These are phyloP conservation scores for Lagopus muta DNA, from an alignment of 2,113 vertebrate species.

Conservation along the genomic window DNA sequence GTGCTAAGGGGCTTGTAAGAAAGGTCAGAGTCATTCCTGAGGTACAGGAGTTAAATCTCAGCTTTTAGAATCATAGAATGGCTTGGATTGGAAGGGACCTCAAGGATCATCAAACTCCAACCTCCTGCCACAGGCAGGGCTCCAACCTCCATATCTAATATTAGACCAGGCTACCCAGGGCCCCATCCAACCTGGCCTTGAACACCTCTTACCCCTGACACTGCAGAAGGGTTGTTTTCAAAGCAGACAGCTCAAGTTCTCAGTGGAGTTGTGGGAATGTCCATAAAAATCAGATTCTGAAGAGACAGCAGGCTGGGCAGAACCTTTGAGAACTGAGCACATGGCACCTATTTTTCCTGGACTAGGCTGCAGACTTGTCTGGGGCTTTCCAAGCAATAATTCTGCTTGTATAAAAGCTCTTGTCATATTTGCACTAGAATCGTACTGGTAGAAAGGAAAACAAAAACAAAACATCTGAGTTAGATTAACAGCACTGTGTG, in stretches of 20 bases:
- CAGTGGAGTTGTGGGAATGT: neutral
- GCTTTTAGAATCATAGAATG: no score
- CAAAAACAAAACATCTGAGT: neutral
- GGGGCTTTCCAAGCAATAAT: neutral
- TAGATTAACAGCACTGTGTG: neutral
- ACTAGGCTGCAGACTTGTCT: neutral
- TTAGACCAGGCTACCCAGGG: no score
- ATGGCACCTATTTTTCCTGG: neutral
- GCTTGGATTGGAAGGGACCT: no score
- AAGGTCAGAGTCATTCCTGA: neutral
- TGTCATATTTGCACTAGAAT: conserved; percentile 2
- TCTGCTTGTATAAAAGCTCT: neutral
- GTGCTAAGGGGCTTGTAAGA: neutral
- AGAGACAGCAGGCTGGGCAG: neutral
- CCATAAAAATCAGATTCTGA: neutral
- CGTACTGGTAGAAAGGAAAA: neutral
- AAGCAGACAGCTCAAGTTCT: neutral
- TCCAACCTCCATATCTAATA: no score
- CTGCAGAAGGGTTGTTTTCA: neutral
- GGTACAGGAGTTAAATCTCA: neutral
- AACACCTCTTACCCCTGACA: neutral
- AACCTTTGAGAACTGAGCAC: neutral
- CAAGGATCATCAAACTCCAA: no score
- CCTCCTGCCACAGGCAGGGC: no score
- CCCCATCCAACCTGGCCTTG: no score